Conservation (phyloP, 2,888 invertebrate species). For the Drosophila mulleri region DNA sequence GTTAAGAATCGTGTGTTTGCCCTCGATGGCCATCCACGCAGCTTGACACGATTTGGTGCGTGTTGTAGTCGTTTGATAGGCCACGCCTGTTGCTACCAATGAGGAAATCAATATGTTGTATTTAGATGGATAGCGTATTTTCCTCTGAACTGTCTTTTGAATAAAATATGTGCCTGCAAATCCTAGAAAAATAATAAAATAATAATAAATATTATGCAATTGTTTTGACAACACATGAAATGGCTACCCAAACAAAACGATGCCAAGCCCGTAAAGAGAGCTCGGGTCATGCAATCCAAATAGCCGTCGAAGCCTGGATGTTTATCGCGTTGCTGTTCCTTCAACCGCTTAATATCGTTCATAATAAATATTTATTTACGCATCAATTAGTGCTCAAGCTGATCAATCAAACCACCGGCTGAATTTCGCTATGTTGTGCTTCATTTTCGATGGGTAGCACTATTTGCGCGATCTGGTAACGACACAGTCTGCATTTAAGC, state of each 20-base stretch:
- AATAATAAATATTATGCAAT: conserved; percentile 62
- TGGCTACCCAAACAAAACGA: conserved; percentile 84
- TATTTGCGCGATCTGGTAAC: conserved; percentile 25
- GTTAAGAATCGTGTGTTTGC: conserved; percentile 84
- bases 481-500: too few species aligned
- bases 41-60: conserved; percentile 85
- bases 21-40: conserved; percentile 85
- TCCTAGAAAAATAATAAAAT: conserved; percentile 69
- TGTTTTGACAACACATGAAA: conserved; percentile 12
- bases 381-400: conserved; percentile 6
- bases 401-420: conserved; percentile 18
- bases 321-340: conserved; percentile 84
- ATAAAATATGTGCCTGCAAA: conserved; percentile 85
- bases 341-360: conserved; percentile 85
- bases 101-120: conserved; percentile 84
- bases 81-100: conserved; percentile 76
- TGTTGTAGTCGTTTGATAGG: conserved; percentile 84
- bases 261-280: conserved; percentile 85
- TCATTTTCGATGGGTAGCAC: conserved; percentile 7
- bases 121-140: conserved; percentile 82
- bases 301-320: conserved; percentile 86
- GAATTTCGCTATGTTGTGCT: conserved; percentile 1
- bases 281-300: conserved; percentile 85
- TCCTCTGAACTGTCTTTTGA: conserved; percentile 83
- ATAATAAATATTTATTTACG: conserved; percentile 69